Percentiles rank a stretch among this genome's conserved stretches.
Evolutionary conservation across 2,797 vertebrate species (phyloP).

Genomic region (Eurystomus glaucurus): DNA sequence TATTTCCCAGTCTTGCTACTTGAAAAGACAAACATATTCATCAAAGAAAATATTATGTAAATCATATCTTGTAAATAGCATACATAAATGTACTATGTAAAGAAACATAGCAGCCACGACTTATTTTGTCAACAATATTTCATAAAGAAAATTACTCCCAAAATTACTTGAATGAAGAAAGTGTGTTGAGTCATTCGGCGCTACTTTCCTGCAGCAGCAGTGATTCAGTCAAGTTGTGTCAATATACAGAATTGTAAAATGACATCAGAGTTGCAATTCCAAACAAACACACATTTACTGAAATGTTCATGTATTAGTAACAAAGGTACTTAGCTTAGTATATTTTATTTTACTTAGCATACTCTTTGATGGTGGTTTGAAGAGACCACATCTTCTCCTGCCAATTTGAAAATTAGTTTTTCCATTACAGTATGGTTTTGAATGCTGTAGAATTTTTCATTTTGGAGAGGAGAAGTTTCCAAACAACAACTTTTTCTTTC

Average conservation of each 20-base stretch:
- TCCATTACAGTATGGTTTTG: not conserved
- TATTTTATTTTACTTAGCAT: not conserved
- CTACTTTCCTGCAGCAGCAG: not conserved
- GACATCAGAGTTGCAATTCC: slow-evolving; percentile 16
- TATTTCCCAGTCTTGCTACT: not conserved
- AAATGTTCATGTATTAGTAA: not conserved
- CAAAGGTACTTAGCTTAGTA: not conserved
- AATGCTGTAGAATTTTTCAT: slow-evolving; percentile 14
- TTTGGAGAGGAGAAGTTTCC: not conserved
- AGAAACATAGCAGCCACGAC: slow-evolving; percentile 11
- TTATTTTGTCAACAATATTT: slow-evolving; percentile 38
- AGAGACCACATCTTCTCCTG: not conserved
- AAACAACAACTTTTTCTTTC: not conserved
- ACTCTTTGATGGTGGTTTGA: not conserved
- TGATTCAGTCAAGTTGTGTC: not conserved
- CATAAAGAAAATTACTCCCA: not conserved
- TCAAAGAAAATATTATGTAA: slow-evolving; percentile 9
- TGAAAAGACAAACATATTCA: not conserved
- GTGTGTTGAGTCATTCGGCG: not conserved
- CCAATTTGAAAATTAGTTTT: not conserved
- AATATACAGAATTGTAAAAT: not conserved
- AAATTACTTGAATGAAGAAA: slow-evolving; percentile 9
- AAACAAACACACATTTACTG: slow-evolving; percentile 7
- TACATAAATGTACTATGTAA: not conserved
- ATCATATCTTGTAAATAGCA: not conserved